Base-by-base conservation (phyloP, 2,113 vertebrate species). In the Mystacornis crossleyi region DNA sequence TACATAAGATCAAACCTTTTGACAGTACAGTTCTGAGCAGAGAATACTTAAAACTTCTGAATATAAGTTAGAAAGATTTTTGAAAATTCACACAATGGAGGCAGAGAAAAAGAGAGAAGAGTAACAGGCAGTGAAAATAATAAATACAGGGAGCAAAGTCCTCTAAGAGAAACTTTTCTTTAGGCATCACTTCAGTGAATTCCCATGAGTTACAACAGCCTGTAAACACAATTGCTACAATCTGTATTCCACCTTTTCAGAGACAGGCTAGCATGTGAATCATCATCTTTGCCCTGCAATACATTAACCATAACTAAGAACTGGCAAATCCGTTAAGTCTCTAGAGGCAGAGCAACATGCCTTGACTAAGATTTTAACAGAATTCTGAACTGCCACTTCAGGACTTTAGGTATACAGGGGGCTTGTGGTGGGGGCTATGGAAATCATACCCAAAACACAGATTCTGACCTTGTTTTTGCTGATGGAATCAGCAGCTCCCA, bases 401-500 rank as follows among this genome's bases (percentile, higher is more conserved):
- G 3, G 10, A 50, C 24, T 85, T 92, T 34, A 62, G 25, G 51
- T 15, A 38, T 21, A 83, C 15, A 60, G 1, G 0, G 18, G 18
- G 18, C 4, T 14, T 50, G 19, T 25, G 45, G 17, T 15, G 50
- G 21, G 28, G 38, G 14, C 54, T 31, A 48, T 48, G 21, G 10
- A 57, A 60, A 58, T 42, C 45, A 36, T 28, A 62, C 13, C 34
- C 69, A 75, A 81, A 82, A 54, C 38, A 88, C 70, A 38, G 24
- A 80, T 75, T 94, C 99, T 98, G 98, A 99, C 99, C 99, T 99
- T 99, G 97, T 98, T 99, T 98, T 99, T 99, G 90, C 98, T 97
- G 97, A 99, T 99, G 67, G 99, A 98, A 90, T 99, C 99, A 9
- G 99, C 98, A 43, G 99, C 99, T 98, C 98, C 99, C 81, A 99